These are phyloP conservation scores for Drosophila kepulauana DNA, from an alignment of 1,140 invertebrate genomes.

Conservation along the genomic window DNA sequence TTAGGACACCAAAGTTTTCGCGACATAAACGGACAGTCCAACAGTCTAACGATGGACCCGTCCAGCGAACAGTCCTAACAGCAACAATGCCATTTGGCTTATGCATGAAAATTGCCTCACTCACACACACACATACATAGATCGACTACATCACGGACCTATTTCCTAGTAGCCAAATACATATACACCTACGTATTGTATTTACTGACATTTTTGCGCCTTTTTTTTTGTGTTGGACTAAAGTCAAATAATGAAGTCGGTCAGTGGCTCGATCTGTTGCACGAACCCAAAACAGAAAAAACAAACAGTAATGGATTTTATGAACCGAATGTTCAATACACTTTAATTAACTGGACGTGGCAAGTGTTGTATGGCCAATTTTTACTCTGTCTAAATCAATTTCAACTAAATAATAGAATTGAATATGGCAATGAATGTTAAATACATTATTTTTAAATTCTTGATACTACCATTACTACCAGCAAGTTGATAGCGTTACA, in stretches of 20 bases:
- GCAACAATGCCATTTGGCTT: constrained; percentile 62
- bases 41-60: constrained; percentile 43
- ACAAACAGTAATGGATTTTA: neutral
- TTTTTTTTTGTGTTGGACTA: constrained; percentile 43
- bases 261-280: constrained; percentile 68
- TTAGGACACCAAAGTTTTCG: constrained; percentile 84
- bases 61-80: constrained; percentile 8
- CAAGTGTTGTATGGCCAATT: too few relatives aligned
- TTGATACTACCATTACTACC: neutral
- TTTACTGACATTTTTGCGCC: constrained; percentile 30
- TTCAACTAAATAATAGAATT: too few relatives aligned
- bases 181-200: constrained; percentile 29
- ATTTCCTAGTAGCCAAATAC: constrained; percentile 18
- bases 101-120: constrained; percentile 42
- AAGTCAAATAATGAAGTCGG: constrained; percentile 73
- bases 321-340: neutral
- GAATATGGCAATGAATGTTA: too few relatives aligned
- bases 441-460: too few relatives aligned
- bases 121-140: constrained; percentile 1
- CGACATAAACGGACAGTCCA: constrained; percentile 73
- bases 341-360: neutral
- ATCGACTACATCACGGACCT: neutral
- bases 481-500: neutral
- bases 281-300: constrained; percentile 28
- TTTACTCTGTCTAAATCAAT: too few relatives aligned